phyloP scores from a whole-genome alignment of 2,888 invertebrate species.

The Eulithis prunata region DNA sequence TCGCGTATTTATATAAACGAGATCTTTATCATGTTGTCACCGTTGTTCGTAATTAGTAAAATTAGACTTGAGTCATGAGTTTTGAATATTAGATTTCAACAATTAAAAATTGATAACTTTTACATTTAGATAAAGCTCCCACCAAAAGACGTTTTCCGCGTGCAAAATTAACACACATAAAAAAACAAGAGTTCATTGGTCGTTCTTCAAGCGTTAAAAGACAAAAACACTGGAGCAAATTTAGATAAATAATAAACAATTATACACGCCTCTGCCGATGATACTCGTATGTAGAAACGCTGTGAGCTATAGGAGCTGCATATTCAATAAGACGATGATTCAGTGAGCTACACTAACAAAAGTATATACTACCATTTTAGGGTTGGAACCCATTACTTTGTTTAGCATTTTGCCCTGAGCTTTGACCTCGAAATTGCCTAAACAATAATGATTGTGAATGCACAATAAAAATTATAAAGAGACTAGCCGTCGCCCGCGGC shows the following conservation, averaged over 20 bases:
- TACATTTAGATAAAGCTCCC: background rate
- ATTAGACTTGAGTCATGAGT: constrained; percentile 44
- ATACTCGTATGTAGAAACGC: background rate
- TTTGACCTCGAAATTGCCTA: no score
- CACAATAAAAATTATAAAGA: no score
- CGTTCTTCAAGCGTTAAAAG: constrained; percentile 11
- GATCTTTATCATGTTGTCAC: constrained; percentile 61
- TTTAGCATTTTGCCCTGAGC: no score
- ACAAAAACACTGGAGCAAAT: constrained; percentile 6
- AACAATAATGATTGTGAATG: no score
- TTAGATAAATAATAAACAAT: constrained; percentile 26
- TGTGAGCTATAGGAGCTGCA: constrained; percentile 8
- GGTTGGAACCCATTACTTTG: no score
- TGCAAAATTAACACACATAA: no score
- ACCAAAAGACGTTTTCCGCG: no score
- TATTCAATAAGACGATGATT: constrained; percentile 5
- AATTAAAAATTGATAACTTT: no score
- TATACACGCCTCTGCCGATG: constrained; percentile 13
- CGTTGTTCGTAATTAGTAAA: constrained; percentile 54
- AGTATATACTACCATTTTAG: no score
- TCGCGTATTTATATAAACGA: constrained; percentile 59
- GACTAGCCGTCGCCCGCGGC: no score
- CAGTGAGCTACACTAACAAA: background rate
- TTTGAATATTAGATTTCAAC: background rate
- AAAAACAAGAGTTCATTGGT: constrained; percentile 22